Conservation (phyloP, 2,797 vertebrate genomes). For the Delichon dasypus region DNA sequence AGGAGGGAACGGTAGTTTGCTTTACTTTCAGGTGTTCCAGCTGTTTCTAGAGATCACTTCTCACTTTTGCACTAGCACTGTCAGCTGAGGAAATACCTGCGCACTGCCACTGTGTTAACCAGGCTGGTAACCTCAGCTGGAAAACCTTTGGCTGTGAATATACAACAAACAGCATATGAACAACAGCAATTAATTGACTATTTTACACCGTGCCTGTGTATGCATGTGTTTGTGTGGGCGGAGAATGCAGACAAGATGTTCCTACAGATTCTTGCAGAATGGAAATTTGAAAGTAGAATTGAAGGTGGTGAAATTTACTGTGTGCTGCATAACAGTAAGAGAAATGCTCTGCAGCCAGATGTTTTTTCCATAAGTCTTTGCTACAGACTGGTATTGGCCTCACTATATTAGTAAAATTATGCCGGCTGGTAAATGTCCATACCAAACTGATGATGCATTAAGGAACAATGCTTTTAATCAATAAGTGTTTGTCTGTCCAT, state of each 20-base stretch:
- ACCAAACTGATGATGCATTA: not conserved
- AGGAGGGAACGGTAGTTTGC: not conserved
- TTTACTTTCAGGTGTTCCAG: not conserved
- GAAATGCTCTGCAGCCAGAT: not conserved
- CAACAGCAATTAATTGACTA: not conserved
- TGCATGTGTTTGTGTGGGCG: not conserved
- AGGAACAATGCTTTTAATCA: conserved; percentile 31
- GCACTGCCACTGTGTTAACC: not conserved
- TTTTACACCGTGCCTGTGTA: not conserved
- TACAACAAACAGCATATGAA: not conserved
- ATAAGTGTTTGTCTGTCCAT: not conserved
- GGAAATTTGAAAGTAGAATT: conserved; percentile 33
- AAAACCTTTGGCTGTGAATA: not conserved
- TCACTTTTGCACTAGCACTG: not conserved
- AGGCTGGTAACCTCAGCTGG: not conserved
- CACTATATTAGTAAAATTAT: not conserved
- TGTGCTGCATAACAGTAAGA: not conserved
- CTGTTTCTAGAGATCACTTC: not conserved
- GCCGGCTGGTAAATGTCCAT: conserved; percentile 1
- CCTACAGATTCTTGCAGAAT: not conserved
- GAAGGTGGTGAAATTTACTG: conserved; percentile 26
- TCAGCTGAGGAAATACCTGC: not conserved
- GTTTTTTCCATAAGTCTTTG: not conserved
- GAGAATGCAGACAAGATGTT: conserved; percentile 33
- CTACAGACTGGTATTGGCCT: not conserved